Percentiles rank a stretch among this genome's conserved stretches.
Conservation (phyloP, 2,797 vertebrate species). For the Cottoperca gobio region DNA sequence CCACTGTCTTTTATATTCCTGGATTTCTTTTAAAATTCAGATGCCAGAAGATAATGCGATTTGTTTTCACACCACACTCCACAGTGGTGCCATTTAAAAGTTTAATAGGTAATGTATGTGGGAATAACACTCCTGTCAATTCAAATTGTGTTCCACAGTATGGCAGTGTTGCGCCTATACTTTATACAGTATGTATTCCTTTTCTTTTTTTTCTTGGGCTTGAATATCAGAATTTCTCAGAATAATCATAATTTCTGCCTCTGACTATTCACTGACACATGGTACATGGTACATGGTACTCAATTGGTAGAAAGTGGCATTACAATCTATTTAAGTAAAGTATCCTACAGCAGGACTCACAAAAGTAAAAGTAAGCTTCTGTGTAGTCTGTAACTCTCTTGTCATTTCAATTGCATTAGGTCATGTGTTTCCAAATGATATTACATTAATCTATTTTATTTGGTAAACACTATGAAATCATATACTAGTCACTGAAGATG, state of each 20-base stretch:
- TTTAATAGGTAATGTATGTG: neutral
- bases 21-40: neutral
- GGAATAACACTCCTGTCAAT: neutral
- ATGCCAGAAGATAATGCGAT: neutral
- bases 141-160: slow-evolving; percentile 56
- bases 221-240: neutral
- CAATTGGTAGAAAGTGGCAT: neutral
- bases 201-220: neutral
- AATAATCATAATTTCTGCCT: neutral
- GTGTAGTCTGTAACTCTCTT: neutral
- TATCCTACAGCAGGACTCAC: neutral
- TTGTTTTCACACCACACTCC: slow-evolving; percentile 23
- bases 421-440: slow-evolving; percentile 12
- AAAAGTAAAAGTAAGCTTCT: neutral
- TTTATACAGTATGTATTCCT: too few relatives aligned
- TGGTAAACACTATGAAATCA: slow-evolving; percentile 4
- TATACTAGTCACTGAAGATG: neutral
- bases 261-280: neutral
- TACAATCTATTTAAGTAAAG: neutral
- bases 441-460: neutral
- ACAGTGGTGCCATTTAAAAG: neutral
- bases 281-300: neutral
- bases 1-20: neutral
- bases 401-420: neutral
- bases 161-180: slow-evolving; percentile 76